Evolutionary conservation across 2,113 vertebrate genomes (phyloP), one percentile per base, ranked within the genome.

Genomic region (Fukomys damarensis): DNA sequence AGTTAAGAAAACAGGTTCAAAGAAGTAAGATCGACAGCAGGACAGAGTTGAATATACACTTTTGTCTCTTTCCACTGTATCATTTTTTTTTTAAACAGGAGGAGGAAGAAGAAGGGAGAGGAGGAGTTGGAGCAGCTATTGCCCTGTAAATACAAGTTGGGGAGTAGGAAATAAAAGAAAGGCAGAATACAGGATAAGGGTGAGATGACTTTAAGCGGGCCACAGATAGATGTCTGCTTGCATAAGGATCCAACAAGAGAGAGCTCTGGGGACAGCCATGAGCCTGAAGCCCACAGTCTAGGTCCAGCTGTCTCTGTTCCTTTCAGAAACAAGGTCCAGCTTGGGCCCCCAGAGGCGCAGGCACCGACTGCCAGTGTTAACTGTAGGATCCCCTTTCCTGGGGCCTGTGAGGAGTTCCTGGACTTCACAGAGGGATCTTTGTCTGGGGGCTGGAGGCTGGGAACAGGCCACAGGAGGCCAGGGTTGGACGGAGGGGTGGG

Each of bases 291-390:
- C 54, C 22, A 4, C 0, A 7, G 65, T 17, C 54, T 13, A 2
- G 0, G 10, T 16, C 32, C 13, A 2, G 6, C 0, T 1, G 2
- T 54, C 61, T 49, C 58, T 52, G 63, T 59, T 38, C 32, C 91
- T 93, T 52, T 58, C 7, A 7, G 22, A 54, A 28, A 28, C 84
- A 59, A n/a, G 49, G 22, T 43, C 24, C 5, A 19, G 70, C 35
- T 43, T 4, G 1, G 87, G 77, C 63, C 83, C 54, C 0, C 63
- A 63, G 30, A 81, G 43, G 54, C 43, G 3, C 0, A 38, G 11
- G 49, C 4, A 46, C 92, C 41, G 76, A 49, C 17, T 13, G 22
- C 61, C 65, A 28, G 6, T 2, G 8, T 63, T 87, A 19, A 61
- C 52, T 20, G 24, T 10, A 63, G 63, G 66, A n/a, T 30, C 63